phyloP scores from a whole-genome alignment of 2,113 vertebrate genomes.

The Ctenodactylus gundi region DNA sequence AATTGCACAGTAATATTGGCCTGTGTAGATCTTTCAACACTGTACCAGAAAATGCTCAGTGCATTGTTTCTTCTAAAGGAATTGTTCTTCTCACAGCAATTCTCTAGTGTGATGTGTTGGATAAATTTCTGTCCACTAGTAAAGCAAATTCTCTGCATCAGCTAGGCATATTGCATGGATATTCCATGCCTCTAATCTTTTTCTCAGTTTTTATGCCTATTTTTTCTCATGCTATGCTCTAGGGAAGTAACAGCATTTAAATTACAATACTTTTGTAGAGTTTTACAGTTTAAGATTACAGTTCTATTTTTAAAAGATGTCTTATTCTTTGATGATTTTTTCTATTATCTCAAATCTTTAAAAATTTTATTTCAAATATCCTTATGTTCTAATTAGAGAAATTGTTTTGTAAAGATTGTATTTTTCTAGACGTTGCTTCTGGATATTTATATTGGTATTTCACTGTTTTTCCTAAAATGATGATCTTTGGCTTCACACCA shows the following conservation, averaged over 20 bases:
- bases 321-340: not conserved
- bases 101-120: not conserved
- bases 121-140: not conserved
- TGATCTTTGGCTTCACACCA: not conserved
- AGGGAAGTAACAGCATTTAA: not conserved
- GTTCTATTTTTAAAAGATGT: not conserved
- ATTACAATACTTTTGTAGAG: not conserved
- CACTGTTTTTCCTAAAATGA: slow-evolving; percentile 1
- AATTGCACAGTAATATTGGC: not conserved
- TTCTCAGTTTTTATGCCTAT: not conserved
- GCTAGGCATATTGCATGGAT: not conserved
- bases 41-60: not conserved
- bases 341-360: not conserved
- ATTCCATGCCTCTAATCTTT: not conserved
- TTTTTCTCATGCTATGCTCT: not conserved
- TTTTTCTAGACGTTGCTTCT: not conserved
- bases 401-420: not conserved
- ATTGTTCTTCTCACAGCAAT: not conserved
- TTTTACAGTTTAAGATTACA: not conserved
- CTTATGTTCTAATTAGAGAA: not conserved
- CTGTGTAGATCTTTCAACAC: not conserved
- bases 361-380: not conserved
- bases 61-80: not conserved
- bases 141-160: not conserved
- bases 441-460: not conserved